A percentile compares a stretch with the other conserved stretches of the same genome.
Conservation (phyloP, 2,888 invertebrate genomes). For the Apotomis capreana region DNA sequence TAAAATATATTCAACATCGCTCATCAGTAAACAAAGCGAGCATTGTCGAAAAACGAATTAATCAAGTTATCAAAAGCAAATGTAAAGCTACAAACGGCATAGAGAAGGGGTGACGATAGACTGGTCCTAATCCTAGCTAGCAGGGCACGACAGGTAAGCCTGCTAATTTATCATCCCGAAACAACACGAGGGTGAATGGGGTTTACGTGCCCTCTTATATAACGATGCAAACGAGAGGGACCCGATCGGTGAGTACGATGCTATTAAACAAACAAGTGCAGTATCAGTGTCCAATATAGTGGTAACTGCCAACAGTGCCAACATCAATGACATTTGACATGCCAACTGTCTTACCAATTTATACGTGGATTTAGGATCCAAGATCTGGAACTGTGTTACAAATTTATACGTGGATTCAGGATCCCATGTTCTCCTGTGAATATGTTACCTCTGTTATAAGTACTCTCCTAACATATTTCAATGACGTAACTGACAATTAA, state of each 20-base stretch:
- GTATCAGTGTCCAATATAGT: conserved; percentile 2
- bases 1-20: conserved; percentile 19
- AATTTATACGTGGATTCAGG: background rate
- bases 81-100: conserved; percentile 71
- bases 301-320: conserved; percentile 5
- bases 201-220: conserved; percentile 56
- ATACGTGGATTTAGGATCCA: too few relatives aligned
- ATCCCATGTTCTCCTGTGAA: too few relatives aligned
- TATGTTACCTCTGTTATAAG: too few relatives aligned
- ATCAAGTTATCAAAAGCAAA: conserved; percentile 74
- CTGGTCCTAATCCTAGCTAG: conserved; percentile 67
- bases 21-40: conserved; percentile 41
- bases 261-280: conserved; percentile 25
- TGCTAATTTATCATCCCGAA: conserved; percentile 80
- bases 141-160: conserved; percentile 74
- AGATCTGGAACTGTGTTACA: background rate
- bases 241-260: conserved; percentile 41
- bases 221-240: conserved; percentile 61
- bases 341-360: background rate
- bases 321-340: background rate
- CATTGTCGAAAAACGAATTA: conserved; percentile 69
- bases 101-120: conserved; percentile 68
- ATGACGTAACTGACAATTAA: too few relatives aligned
- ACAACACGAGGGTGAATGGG: conserved; percentile 68
- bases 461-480: too few relatives aligned